Evolutionary conservation across 2,797 vertebrate species (phyloP).

Genomic region (Falco naumanni): DNA sequence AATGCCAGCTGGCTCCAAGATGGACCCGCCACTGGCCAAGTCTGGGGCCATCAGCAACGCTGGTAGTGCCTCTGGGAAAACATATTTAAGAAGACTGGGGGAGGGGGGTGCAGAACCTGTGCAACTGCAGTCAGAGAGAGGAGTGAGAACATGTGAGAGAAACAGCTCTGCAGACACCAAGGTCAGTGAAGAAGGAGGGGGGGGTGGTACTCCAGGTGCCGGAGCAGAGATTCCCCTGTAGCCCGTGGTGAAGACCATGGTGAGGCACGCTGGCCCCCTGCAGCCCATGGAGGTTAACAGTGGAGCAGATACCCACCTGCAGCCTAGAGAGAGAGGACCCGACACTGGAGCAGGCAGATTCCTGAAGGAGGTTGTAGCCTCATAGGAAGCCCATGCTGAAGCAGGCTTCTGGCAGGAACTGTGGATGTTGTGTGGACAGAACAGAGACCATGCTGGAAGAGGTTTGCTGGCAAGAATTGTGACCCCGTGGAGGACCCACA

Average conservation of each 20-base stretch:
- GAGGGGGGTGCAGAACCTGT: background rate
- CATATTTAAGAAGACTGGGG: background rate
- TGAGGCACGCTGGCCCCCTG: background rate
- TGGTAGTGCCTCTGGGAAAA: background rate
- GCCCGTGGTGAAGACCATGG: background rate
- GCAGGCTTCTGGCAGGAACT: background rate
- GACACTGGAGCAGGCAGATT: fast-evolving
- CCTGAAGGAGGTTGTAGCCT: background rate
- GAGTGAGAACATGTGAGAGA: background rate
- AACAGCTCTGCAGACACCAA: background rate
- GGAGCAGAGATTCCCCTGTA: background rate
- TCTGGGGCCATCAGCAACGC: fast-evolving
- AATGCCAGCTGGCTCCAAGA: background rate
- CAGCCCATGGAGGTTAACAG: background rate
- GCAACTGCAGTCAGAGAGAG: background rate
- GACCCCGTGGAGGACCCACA: too few relatives aligned
- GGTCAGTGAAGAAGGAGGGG: too few relatives aligned
- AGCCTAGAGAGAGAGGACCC: background rate
- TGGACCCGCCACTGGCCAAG: fast-evolving
- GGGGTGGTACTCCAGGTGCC: too few relatives aligned
- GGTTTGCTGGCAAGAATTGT: too few relatives aligned
- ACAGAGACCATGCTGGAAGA: too few relatives aligned
- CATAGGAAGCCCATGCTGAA: too few relatives aligned
- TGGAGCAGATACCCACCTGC: too few relatives aligned
- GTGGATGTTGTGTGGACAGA: background rate